Evolutionary conservation across 2,113 vertebrate species (phyloP), one percentile per base, ranked within the genome.

Genomic region (Stigmatopora argus): DNA sequence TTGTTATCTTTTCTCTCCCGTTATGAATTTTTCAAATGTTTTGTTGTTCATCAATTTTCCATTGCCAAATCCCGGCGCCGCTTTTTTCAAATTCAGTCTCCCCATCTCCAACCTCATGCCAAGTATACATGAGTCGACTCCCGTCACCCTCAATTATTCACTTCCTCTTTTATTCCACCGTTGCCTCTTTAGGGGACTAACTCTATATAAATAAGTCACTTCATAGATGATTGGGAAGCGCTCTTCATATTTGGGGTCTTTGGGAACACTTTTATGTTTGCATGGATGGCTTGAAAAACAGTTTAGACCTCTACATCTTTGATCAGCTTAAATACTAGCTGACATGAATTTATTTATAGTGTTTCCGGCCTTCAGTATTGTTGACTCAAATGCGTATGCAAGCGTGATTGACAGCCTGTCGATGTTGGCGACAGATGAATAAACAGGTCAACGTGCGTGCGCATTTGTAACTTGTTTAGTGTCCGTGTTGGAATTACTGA

Each of bases 191-290:
- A 83, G 86, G 90, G 87, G 74, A 57, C 78, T 86, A 89, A 89
- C 81, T 82, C 83, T 80, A 76, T 86, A 89, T 90, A 90, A 90
- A 89, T 92, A 90, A 91, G 87, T 86, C 80, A 80, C 65, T 48
- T 73, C 70, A 71, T 63, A 34, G 69, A 8, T 21, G 13, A 3
- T 61, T 61, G 59, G 38, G 44, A 1, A 61, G 6, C 14, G 8
- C 12, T 61, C n/a, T 61, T 61, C 41, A 15, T 21, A 59, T 59
- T 41, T 23, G 2, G 18, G 18, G 44, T 71, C 62, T 78, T 72
- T 58, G 49, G 57, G 59, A 75, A 68, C 72, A 60, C 45, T 58
- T 75, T 67, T 14, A 5, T 55, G 5, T 56, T 56, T 44, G 65
- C 23, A 68, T 59, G 59, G 17, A 68, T 63, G 41, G 51, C 18